Evolutionary conservation across 2,113 vertebrate genomes (phyloP).

Genomic region (Natator depressus): DNA sequence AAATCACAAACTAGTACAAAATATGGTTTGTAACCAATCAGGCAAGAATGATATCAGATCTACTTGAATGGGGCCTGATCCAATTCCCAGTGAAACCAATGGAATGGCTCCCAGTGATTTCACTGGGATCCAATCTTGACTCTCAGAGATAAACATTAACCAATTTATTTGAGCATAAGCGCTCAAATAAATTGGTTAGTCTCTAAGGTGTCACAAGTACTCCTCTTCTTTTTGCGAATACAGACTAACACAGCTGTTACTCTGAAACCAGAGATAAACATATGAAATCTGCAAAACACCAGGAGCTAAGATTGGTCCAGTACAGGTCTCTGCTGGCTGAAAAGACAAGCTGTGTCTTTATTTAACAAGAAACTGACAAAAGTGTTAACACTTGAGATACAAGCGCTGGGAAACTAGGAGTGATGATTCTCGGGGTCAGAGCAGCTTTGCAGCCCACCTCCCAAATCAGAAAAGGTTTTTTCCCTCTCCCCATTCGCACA

Average conservation of each 20-base stretch:
- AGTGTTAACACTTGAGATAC: background rate
- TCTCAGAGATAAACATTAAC: background rate
- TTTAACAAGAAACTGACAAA: too few relatives aligned
- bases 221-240: too few relatives aligned
- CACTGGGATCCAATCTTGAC: background rate
- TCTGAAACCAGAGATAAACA: background rate
- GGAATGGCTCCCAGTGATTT: background rate
- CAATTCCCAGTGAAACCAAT: background rate
- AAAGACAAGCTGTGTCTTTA: background rate
- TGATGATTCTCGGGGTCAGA: background rate
- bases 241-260: too few relatives aligned
- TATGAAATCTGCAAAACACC: background rate
- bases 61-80: background rate
- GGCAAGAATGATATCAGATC: background rate
- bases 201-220: too few relatives aligned
- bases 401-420: background rate
- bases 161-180: too few relatives aligned
- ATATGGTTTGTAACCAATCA: background rate
- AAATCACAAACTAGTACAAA: background rate
- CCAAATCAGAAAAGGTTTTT: background rate
- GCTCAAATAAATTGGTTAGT: too few relatives aligned
- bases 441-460: background rate
- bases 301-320: background rate
- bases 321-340: background rate
- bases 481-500: background rate